Conservation (phyloP, 1,140 invertebrate species). For the honey bee (Apis mellifera) region Amel_HAv3.1 CM009944.2:1744001-1744500, state of each 20-base stretch:
- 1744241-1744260: neutral
- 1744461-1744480: no score
- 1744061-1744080: neutral
- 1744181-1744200: slow-evolving; percentile 33
- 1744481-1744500: no score
- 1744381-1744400: no score
- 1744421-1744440: no score
- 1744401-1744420: no score
- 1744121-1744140: neutral
- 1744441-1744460: no score
- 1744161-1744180: slow-evolving; percentile 24
- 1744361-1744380: no score
- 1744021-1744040: neutral
- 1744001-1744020: neutral
- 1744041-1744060: neutral
- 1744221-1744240: neutral
- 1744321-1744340: no score
- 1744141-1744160: slow-evolving; percentile 34
- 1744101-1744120: neutral
- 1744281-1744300: neutral
- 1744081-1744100: neutral
- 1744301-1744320: no score
- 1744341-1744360: no score
- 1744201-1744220: slow-evolving; percentile 64
- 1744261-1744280: neutral